Percentiles rank a stretch among this genome's conserved stretches.
These are phyloP conservation scores for Formica exsecta DNA, from an alignment of 1,140 invertebrate genomes.

Conservation along the genomic window DNA sequence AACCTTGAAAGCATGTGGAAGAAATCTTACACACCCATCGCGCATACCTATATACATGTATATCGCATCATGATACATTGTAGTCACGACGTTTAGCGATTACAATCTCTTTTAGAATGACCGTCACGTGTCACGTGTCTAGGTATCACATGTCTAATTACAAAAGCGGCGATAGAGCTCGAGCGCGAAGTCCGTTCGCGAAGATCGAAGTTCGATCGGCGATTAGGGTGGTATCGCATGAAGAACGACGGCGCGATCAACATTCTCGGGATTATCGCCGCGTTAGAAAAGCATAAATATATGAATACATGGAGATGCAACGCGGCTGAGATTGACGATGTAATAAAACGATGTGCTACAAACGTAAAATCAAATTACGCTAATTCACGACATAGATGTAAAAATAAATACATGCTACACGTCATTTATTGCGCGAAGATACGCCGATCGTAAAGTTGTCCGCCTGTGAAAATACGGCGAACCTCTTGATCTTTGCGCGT, in stretches of 20 bases:
- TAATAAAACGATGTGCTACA: conserved; percentile 1
- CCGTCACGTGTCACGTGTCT: background rate
- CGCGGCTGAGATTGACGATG: background rate
- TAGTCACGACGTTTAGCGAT: background rate
- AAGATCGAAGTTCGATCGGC: conserved; percentile 17
- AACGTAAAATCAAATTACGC: conserved; percentile 29
- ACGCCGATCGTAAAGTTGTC: conserved; percentile 37
- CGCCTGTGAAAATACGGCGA: conserved; percentile 25
- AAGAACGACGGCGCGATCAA: background rate
- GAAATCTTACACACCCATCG: too few relatives aligned
- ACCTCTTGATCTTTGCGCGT: conserved; percentile 19
- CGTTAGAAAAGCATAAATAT: background rate
- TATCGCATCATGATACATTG: background rate
- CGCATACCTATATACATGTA: background rate
- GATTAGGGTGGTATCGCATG: background rate
- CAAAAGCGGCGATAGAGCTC: background rate
- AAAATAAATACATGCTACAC: conserved; percentile 8
- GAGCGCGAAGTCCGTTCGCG: conserved; percentile 23
- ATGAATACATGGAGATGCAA: background rate
- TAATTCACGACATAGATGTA: conserved; percentile 12
- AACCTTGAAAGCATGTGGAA: too few relatives aligned
- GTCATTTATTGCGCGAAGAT: background rate
- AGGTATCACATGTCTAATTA: conserved; percentile 12
- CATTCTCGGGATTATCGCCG: background rate
- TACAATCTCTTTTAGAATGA: background rate